Evolutionary conservation across 30 jellyfish, hydroid and myxozoan genomes (phyloP).

Genomic region (Aurelia sp.): DNA sequence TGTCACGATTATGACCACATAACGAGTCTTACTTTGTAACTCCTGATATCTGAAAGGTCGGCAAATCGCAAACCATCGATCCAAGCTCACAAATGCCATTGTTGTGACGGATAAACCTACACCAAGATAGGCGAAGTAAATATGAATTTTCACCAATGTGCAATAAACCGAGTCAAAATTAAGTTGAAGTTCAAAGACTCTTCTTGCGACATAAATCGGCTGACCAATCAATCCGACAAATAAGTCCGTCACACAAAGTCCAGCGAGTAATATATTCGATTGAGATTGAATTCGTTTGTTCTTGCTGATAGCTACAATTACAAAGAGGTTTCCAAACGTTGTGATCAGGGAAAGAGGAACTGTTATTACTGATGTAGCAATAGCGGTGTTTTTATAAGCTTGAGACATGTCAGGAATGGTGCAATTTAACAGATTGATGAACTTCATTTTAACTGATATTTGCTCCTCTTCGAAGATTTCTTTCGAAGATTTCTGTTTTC

Average conservation of each 20-base stretch:
- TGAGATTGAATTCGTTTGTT: conserved; percentile 41
- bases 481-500: too few species aligned
- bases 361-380: conserved; percentile 26
- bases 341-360: conserved; percentile 54
- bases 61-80: conserved; percentile 82
- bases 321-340: conserved; percentile 40
- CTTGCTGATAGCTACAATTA: conserved; percentile 36
- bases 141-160: conserved; percentile 24
- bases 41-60: conserved; percentile 62
- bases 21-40: conserved; percentile 37
- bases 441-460: neutral
- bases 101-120: conserved; percentile 75
- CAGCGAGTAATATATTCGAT: conserved; percentile 56
- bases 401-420: conserved; percentile 14
- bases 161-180: conserved; percentile 12
- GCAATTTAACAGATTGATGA: conserved; percentile 18
- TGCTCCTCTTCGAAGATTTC: too few species aligned
- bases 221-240: conserved; percentile 69
- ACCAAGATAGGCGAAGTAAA: conserved; percentile 60
- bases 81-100: conserved; percentile 70
- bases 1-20: neutral
- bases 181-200: conserved; percentile 23
- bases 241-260: conserved; percentile 73
- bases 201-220: conserved; percentile 64
- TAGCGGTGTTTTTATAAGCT: conserved; percentile 14